phyloP scores from a whole-genome alignment of 2,113 vertebrate species.

The Protobothrops flavoviridis region DNA sequence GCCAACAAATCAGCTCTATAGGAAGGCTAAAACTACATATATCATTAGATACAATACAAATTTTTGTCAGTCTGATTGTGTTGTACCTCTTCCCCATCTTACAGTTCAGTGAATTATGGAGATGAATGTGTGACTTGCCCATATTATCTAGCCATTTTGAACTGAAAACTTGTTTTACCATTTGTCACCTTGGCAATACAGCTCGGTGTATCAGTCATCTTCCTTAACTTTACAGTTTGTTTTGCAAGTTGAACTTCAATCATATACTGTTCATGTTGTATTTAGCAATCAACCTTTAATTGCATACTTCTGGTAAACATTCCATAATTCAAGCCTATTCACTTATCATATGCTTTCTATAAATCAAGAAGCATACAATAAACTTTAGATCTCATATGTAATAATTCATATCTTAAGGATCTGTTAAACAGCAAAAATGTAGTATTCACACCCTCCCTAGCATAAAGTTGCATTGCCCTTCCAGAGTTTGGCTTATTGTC shows the following conservation, averaged over 20 bases:
- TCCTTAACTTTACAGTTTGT: not conserved
- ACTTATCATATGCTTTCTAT: not conserved
- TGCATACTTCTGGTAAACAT: not conserved
- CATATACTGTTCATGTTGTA: not conserved
- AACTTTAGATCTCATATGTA: not conserved
- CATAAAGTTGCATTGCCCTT: not conserved
- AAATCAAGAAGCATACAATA: not conserved
- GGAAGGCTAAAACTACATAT: not conserved
- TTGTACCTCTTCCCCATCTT: not conserved
- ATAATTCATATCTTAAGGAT: not conserved
- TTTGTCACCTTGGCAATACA: not conserved
- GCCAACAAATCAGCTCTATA: not conserved
- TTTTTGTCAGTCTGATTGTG: not conserved
- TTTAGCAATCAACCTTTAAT: not conserved
- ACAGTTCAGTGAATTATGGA: not conserved
- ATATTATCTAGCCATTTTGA: not conserved
- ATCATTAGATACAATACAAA: not conserved
- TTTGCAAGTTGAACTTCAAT: not conserved
- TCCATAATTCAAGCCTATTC: not conserved
- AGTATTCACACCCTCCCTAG: not conserved
- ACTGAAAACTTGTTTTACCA: not conserved
- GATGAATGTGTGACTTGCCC: not conserved
- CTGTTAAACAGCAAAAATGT: not conserved
- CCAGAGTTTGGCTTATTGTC: not conserved
- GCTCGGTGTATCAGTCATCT: not conserved